Base-by-base conservation (phyloP, 92 coral and sea anemone species). In the Zoanthus gigantus region DNA sequence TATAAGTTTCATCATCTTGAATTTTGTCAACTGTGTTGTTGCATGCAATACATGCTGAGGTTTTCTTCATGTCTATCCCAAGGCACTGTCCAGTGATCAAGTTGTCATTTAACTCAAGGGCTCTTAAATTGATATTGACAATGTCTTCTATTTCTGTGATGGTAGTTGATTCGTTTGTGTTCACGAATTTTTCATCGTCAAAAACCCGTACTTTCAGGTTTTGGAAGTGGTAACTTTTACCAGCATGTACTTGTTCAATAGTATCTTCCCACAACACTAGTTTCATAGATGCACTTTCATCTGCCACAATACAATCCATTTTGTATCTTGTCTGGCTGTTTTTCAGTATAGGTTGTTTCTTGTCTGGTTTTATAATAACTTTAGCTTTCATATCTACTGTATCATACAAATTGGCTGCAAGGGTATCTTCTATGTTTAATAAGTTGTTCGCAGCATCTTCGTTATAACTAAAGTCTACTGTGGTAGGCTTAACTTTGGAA, bases 61-160 rank as follows among this genome's bases (percentile, higher is more conserved):
- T 77, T 60, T 85, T 88, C 77, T 89, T 92, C 66, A 92, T 85
- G 42, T 89, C 89, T 42, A 92, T 85, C 23, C 94, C 94, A 52
- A 92, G 31, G 57, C 89, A 90, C 45, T 89, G 76, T 44, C 84
- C 94, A 37, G 79, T 79, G 77, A 68, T 57, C 79, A 91, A 54
- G 83, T 83, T 91, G 61, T 88, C 88, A 78, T 67, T 88, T 50
- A 76, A 31, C 78, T 87, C 84, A 42, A 91, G 91, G 76, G 89
- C 83, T 18, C 77, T 88, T 6, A 88, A 46, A 72, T 88, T 91
- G 94, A 91, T 45, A 78, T 87, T 88, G 6, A 50, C 71, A 76
- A 92, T 78, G 54, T 88, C 90, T 89, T 85, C 90, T n/a, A 84
- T 91, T 72, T 91, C 89, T 87, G 82, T 60, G 61, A 88, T 79